Percentiles rank a stretch among this genome's conserved stretches.
phyloP scores from a whole-genome alignment of 2,797 vertebrate genomes.

The Parauchenoglanis ngamensis region DNA sequence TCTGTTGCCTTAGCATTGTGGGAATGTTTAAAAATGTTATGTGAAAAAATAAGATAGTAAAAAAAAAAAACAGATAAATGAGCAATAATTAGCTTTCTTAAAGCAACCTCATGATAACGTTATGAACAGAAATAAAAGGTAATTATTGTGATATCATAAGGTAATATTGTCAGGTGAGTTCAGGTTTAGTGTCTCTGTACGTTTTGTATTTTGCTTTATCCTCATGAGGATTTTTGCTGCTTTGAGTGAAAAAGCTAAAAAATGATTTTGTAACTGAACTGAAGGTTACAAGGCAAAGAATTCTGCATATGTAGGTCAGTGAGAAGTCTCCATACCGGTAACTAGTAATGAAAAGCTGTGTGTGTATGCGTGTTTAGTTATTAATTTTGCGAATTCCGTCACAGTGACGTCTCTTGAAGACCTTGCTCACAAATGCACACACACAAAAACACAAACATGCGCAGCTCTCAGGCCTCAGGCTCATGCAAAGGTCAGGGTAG shows the following conservation, averaged over 20 bases:
- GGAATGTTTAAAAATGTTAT: not conserved
- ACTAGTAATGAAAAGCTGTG: constrained; percentile 26
- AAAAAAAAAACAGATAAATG: no score
- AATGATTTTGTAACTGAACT: not conserved
- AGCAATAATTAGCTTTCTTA: not conserved
- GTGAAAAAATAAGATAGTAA: not conserved
- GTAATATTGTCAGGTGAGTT: not conserved
- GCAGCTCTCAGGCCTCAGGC: constrained; percentile 15
- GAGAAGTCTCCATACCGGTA: not conserved
- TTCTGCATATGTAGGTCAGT: not conserved
- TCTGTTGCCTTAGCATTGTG: not conserved
- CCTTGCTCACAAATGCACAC: not conserved
- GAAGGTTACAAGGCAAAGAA: not conserved
- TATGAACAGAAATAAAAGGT: not conserved
- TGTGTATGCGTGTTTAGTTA: constrained; percentile 25
- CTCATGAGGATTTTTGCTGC: not conserved
- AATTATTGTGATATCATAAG: not conserved
- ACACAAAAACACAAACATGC: not conserved
- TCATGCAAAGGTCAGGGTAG: constrained; percentile 40
- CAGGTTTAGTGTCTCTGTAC: not conserved
- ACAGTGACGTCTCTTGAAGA: constrained; percentile 25
- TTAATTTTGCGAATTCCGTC: not conserved
- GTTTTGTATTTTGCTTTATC: not conserved
- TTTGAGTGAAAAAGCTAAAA: not conserved
- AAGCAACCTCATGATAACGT: not conserved